phyloP scores from a whole-genome alignment of 2,113 vertebrate species.

The Verasper variegatus region DNA sequence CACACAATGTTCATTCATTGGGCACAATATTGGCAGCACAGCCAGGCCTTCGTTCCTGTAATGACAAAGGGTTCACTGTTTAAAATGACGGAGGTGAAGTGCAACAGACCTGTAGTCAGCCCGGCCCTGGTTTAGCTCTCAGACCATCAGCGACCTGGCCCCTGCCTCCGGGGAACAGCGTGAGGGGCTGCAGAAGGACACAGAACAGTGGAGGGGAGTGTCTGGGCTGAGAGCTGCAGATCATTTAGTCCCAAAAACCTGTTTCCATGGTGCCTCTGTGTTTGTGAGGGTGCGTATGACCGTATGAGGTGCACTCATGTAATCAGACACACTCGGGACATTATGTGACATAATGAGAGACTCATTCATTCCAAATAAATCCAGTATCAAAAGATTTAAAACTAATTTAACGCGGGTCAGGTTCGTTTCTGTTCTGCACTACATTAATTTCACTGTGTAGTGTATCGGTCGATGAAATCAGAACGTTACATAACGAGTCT shows the following conservation, averaged over 20 bases:
- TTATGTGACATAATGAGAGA: neutral
- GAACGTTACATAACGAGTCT: constrained; percentile 15
- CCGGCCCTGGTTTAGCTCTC: neutral
- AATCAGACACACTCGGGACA: constrained; percentile 5
- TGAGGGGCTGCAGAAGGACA: neutral
- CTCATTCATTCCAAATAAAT: constrained; percentile 11
- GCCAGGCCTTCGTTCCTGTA: constrained; percentile 11
- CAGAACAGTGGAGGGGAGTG: neutral
- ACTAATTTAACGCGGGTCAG: neutral
- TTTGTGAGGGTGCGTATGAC: neutral
- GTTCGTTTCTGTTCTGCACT: neutral
- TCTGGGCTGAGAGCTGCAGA: neutral
- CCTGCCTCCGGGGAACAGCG: constrained; percentile 9
- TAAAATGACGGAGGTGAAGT: neutral
- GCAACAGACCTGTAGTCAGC: neutral
- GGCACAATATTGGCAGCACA: constrained; percentile 2
- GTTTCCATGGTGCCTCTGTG: constrained; percentile 35
- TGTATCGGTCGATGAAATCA: neutral
- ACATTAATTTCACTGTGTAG: neutral
- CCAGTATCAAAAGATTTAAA: neutral
- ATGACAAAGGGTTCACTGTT: constrained; percentile 32
- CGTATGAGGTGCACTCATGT: neutral
- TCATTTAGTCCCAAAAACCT: constrained; percentile 31
- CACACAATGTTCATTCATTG: neutral
- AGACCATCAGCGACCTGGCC: neutral